These are phyloP conservation scores for Rhagoletis pomonella DNA, from an alignment of 1,140 invertebrate genomes.

Conservation along the genomic window DNA sequence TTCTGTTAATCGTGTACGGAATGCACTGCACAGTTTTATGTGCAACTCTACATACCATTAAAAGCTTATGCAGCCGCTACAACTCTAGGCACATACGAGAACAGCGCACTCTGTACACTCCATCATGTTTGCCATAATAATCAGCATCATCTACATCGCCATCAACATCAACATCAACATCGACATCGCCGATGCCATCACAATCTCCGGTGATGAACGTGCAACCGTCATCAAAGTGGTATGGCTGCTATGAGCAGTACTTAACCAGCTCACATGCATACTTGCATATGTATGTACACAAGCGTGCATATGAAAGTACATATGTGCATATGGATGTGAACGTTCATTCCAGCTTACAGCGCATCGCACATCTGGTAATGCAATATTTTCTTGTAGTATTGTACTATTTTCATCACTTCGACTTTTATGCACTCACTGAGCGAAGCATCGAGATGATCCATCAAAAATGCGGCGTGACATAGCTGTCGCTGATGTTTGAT, in stretches of 20 bases:
- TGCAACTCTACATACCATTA: not conserved
- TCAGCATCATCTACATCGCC: not conserved
- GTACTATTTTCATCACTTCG: not conserved
- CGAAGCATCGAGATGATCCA: conserved; percentile 18
- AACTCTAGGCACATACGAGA: not conserved
- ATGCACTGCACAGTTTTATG: not conserved
- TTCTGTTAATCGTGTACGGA: not conserved
- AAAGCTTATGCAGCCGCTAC: not conserved
- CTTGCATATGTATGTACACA: not conserved
- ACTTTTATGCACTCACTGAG: conserved; percentile 28
- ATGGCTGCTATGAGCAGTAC: not conserved
- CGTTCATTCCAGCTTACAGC: not conserved
- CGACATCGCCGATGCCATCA: conserved; percentile 25
- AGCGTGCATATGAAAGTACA: not conserved
- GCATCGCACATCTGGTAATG: not conserved
- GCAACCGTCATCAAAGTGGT: not conserved
- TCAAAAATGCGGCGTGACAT: not conserved
- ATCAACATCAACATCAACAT: conserved; percentile 12
- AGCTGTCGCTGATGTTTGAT: conserved; percentile 7
- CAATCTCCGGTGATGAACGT: not conserved
- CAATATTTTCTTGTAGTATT: not conserved
- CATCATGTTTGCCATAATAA: conserved; percentile 28
- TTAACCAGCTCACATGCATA: not conserved
- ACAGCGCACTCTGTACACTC: not conserved
- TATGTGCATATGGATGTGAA: not conserved